Evolutionary conservation across 1,140 invertebrate species (phyloP).

Genomic region (Chelonus insularis): DNA sequence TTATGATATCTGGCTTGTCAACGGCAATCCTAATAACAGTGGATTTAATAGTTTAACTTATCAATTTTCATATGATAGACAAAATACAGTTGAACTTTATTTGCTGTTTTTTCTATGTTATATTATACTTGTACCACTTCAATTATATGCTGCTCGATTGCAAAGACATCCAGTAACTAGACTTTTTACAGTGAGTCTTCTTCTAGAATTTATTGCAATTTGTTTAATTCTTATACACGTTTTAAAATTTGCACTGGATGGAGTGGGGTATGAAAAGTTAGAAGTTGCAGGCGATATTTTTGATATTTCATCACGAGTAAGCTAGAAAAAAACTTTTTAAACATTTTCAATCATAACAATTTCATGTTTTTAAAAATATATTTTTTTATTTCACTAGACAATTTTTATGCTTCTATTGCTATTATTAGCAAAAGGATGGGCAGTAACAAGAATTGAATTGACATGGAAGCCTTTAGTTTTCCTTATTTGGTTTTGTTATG

Average conservation of each 20-base stretch:
- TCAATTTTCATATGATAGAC: constrained; percentile 95
- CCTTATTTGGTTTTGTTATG: constrained; percentile 89
- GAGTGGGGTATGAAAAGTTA: constrained; percentile 78
- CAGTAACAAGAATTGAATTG: constrained; percentile 86
- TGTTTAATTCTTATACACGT: constrained; percentile 87
- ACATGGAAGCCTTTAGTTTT: constrained; percentile 85
- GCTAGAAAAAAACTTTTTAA: constrained; percentile 28
- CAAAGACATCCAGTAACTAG: constrained; percentile 91
- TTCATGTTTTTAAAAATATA: background rate
- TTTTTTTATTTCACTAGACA: constrained; percentile 67
- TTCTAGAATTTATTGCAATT: constrained; percentile 82
- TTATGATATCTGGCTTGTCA: constrained; percentile 96
- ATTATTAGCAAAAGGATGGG: constrained; percentile 95
- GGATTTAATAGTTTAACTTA: constrained; percentile 85
- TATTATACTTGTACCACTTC: constrained; percentile 82
- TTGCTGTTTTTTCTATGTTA: constrained; percentile 87
- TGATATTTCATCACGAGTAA: constrained; percentile 85
- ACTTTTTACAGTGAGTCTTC: constrained; percentile 84
- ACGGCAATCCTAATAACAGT: constrained; percentile 88
- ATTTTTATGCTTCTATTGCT: constrained; percentile 93
- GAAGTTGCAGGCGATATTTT: constrained; percentile 87
- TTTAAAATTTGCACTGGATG: constrained; percentile 87
- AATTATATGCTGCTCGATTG: constrained; percentile 83
- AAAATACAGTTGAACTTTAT: constrained; percentile 92
- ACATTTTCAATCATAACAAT: background rate